Conservation (phyloP, 2,113 vertebrate genomes). For the Anolis sagrei region DNA sequence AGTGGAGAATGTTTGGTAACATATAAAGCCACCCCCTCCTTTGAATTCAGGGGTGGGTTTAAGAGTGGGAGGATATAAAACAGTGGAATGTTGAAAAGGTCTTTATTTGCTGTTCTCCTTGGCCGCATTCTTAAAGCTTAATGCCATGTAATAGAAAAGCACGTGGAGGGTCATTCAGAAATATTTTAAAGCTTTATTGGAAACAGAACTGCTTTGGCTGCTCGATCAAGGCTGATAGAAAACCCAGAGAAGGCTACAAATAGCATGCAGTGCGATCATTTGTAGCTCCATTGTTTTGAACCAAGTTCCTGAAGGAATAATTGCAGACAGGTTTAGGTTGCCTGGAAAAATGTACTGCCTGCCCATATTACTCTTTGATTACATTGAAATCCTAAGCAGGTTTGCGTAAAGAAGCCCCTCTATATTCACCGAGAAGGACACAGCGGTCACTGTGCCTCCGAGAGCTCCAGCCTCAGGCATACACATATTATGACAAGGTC, state of each 20-base stretch:
- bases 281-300: constrained; percentile 35
- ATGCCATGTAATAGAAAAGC: constrained; percentile 68
- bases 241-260: constrained; percentile 57
- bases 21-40: constrained; percentile 57
- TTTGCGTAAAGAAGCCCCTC: neutral
- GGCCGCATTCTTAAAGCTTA: constrained; percentile 68
- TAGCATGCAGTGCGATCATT: constrained; percentile 35
- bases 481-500: neutral
- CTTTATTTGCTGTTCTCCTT: constrained; percentile 73
- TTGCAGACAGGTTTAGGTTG: constrained; percentile 48
- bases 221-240: constrained; percentile 59
- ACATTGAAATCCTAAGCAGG: neutral
- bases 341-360: neutral
- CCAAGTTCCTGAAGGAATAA: constrained; percentile 53
- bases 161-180: constrained; percentile 71
- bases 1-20: constrained; percentile 62
- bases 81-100: constrained; percentile 61
- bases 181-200: constrained; percentile 75
- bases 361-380: neutral
- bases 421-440: neutral
- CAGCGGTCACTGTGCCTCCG: neutral
- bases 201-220: constrained; percentile 58
- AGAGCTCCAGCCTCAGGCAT: neutral
- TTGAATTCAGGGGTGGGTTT: constrained; percentile 71
- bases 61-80: constrained; percentile 69